Conservation (phyloP, 2,797 vertebrate genomes). For the Cossypha caffra region DNA sequence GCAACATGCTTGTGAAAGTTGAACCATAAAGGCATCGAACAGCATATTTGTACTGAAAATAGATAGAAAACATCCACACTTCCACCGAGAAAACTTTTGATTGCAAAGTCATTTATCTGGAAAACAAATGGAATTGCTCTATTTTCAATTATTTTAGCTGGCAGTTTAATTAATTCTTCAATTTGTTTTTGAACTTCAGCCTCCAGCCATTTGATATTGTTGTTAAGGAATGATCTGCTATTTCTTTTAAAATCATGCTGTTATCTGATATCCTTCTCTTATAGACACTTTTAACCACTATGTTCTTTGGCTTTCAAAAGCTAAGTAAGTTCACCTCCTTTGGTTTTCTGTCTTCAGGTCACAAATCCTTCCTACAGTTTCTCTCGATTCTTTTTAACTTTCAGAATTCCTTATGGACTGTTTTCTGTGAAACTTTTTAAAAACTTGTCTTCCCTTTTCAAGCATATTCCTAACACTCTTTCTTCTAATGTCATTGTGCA, state of each 20-base stretch:
- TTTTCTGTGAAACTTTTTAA: background rate
- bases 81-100: background rate
- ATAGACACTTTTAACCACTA: background rate
- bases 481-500: background rate
- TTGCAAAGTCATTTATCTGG: constrained; percentile 1
- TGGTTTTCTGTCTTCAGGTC: background rate
- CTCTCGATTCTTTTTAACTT: background rate
- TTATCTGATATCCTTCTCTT: background rate
- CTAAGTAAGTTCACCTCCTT: background rate
- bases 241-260: background rate
- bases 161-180: constrained; percentile 54
- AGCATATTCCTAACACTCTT: background rate
- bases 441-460: constrained; percentile 17
- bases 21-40: background rate
- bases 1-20: background rate
- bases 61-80: background rate
- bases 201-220: background rate
- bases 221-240: background rate
- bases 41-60: background rate
- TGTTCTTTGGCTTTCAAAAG: background rate
- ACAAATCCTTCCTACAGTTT: background rate
- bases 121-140: constrained; percentile 6
- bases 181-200: constrained; percentile 10
- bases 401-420: background rate
- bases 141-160: constrained; percentile 25